phyloP scores from a whole-genome alignment of 2,113 vertebrate species.

The Pogona vitticeps region DNA sequence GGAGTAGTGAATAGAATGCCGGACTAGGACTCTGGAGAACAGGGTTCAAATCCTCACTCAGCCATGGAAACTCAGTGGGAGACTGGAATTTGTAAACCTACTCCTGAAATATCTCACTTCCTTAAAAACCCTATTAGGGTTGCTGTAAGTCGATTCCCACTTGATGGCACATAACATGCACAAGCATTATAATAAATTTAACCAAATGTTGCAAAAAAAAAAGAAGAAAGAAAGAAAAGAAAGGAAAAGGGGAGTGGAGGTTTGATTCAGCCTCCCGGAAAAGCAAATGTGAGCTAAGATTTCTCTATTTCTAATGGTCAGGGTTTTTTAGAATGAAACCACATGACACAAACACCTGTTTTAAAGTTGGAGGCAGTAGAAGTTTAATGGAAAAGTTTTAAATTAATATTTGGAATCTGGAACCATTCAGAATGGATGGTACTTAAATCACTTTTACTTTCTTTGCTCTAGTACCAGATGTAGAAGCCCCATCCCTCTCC shows the following conservation, averaged over 20 bases:
- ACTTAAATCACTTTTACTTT: conserved; percentile 32
- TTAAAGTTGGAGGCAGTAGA: conserved; percentile 36
- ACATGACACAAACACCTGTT: conserved; percentile 31
- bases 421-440: conserved; percentile 28
- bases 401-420: conserved; percentile 4
- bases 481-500: background rate
- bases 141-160: no score
- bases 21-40: no score
- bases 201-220: background rate
- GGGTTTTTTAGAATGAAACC: conserved; percentile 45
- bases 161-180: no score
- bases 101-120: no score
- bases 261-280: background rate
- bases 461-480: conserved; percentile 37
- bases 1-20: no score
- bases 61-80: no score
- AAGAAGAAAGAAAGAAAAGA: no score
- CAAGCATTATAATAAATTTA: no score
- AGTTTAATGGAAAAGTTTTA: conserved; percentile 32
- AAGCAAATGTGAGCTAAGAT: conserved; percentile 1
- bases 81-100: no score
- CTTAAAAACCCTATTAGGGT: background rate
- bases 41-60: no score
- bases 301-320: conserved; percentile 35
- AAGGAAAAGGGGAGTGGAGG: background rate